Conservation (phyloP, 2,888 invertebrate genomes). For the Synergus laeviventris region DNA sequence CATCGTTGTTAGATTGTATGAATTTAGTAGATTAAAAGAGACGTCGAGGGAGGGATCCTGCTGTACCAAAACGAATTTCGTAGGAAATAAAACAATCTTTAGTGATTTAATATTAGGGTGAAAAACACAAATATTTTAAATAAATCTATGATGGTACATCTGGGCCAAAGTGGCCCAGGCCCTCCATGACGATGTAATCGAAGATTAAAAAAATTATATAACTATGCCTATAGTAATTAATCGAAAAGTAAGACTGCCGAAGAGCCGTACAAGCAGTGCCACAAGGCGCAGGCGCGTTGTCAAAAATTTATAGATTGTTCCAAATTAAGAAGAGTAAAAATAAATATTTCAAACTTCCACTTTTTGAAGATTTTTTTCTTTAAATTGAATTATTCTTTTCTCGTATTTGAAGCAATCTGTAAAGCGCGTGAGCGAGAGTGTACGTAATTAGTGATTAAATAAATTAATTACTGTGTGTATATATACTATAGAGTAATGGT, state of each 20-base stretch:
- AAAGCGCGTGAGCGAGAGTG: conserved; percentile 23
- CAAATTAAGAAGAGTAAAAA: conserved; percentile 1
- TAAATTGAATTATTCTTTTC: not conserved
- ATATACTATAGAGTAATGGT: conserved; percentile 34
- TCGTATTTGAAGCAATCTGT: not conserved
- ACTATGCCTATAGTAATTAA: conserved; percentile 41
- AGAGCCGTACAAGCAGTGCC: conserved; percentile 33
- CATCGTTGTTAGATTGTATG: conserved; percentile 30
- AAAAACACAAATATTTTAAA: conserved; percentile 19
- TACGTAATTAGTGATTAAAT: conserved; percentile 31
- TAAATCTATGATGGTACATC: not conserved
- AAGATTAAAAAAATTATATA: conserved; percentile 34
- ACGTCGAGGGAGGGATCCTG: conserved; percentile 4
- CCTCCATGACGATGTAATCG: conserved; percentile 8
- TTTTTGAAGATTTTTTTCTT: not conserved
- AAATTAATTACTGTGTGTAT: conserved; percentile 30
- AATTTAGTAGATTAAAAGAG: conserved; percentile 29
- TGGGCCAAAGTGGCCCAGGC: not conserved
- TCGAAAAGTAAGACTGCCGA: conserved; percentile 37
- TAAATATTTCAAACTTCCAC: not conserved
- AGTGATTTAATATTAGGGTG: conserved; percentile 19
- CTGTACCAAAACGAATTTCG: conserved; percentile 41
- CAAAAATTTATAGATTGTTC: conserved; percentile 29
- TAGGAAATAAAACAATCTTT: conserved; percentile 38
- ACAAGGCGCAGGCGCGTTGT: conserved; percentile 32